Conservation (phyloP, 2,113 vertebrate genomes). For the mouse (Mus musculus) region DNA sequence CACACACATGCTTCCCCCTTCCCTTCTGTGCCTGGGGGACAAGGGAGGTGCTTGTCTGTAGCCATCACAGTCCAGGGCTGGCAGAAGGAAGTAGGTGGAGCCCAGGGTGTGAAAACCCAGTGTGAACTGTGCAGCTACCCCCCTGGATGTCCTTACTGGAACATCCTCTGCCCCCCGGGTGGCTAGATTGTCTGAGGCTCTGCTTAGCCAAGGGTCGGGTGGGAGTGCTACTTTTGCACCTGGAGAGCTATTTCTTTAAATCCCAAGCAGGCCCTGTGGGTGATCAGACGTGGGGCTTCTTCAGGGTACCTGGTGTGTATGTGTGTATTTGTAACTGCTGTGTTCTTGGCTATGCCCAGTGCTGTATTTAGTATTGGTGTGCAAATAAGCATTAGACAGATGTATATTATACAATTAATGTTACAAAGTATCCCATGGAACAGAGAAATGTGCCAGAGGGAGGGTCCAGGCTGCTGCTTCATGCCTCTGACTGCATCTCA, state of each 20-base stretch:
- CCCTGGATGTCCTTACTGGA: neutral
- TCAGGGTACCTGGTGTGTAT: neutral
- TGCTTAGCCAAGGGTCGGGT: neutral
- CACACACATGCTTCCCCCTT: neutral
- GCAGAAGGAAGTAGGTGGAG: neutral
- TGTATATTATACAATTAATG: neutral
- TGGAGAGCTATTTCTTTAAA: neutral
- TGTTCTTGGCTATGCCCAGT: neutral
- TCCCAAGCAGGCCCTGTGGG: neutral
- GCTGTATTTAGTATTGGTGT: neutral
- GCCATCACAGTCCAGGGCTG: neutral
- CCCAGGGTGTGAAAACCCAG: slow-evolving; percentile 18
- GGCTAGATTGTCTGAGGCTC: neutral
- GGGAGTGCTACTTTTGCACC: neutral
- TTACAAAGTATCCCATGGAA: neutral
- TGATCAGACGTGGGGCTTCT: neutral
- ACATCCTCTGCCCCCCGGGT: slow-evolving; percentile 12
- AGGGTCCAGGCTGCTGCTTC: neutral
- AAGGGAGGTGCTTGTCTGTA: neutral
- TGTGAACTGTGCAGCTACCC: slow-evolving; percentile 21
- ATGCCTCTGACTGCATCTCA: neutral
- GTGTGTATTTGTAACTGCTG: neutral
- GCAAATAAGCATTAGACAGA: neutral
- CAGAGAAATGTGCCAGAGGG: neutral
- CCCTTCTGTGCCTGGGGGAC: slow-evolving; percentile 16